Conservation (phyloP, 2,797 vertebrate genomes). For the Meriones psammophilus region DNA sequence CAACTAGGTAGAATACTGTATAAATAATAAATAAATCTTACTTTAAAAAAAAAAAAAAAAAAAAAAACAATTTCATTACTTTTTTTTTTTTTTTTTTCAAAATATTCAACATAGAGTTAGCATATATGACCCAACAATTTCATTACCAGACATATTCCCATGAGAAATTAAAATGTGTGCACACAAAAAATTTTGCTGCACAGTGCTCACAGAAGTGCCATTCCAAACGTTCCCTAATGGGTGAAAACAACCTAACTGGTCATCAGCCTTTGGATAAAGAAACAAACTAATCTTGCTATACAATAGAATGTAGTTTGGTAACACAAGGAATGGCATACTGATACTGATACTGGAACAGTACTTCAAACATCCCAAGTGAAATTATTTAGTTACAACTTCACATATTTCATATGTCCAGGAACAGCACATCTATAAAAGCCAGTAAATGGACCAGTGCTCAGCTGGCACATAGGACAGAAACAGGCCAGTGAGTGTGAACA, state of each 20-base stretch:
- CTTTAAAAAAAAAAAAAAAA: too few relatives aligned
- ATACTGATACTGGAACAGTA: background rate
- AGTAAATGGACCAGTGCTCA: background rate
- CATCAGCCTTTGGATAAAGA: background rate
- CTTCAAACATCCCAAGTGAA: background rate
- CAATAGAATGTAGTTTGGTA: background rate
- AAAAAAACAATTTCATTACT: too few relatives aligned
- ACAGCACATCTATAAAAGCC: background rate
- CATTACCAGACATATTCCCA: background rate
- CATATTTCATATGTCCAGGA: background rate
- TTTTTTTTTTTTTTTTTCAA: background rate
- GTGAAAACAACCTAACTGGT: background rate
- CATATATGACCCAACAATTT: background rate
- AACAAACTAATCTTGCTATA: background rate
- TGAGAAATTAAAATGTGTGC: conserved; percentile 21
- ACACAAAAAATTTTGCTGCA: background rate
- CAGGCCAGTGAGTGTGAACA: background rate
- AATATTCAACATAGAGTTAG: conserved; percentile 26
- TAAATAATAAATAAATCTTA: too few relatives aligned
- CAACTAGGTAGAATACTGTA: too few relatives aligned
- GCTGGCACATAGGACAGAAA: background rate
- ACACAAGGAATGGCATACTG: background rate
- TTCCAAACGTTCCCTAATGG: background rate
- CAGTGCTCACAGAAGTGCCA: background rate
- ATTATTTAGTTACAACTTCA: background rate